Evolutionary conservation across 2,113 vertebrate species (phyloP), one percentile per base, ranked within the genome.

Genomic region (Anseranas semipalmata): DNA sequence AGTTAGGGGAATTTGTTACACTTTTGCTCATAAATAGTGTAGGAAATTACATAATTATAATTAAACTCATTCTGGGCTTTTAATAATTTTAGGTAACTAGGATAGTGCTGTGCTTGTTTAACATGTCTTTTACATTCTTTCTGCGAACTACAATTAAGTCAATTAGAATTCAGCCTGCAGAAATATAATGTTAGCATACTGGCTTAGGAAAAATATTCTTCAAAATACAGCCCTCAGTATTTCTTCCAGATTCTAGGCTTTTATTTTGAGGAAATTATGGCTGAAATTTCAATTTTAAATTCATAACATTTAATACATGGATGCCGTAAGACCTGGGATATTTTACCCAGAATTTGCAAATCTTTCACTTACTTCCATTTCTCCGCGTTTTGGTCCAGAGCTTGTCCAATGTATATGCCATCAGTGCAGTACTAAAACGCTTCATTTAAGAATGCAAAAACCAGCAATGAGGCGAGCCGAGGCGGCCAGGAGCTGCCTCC

Each of bases 51-150:
- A 37, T 90, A 63, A 73, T 75, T 89, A 72, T 52, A 65, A 67
- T 77, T 41, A 60, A 85, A 53, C 53, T 87, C n/a, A 91, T 87
- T 83, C 53, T 82, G 60, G 70, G 53, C 15, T 90, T 85, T 87
- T 85, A 84, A 56, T 91, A 19, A 45, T 27, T 72, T 7, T 30
- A 46, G 52, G 30, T 76, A 65, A 82, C 39, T 68, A 82, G 53
- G 74, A 53, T 60, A 46, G 48, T 43, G 68, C 14, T 35, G 62
- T 83, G 68, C 45, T 30, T 30, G 62, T 67, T 94, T 75, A 12
- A 56, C 25, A 24, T 46, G 66, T 46, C 65, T 41, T 65, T 59
- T 45, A 1, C 35, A 18, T 55, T 82, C 50, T 68, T 62, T 32
- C 55, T 55, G 56, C 1, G 1, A 30, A 46, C 50, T 77, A 7